These are phyloP conservation scores for Lateolabrax maculatus DNA, from an alignment of 2,797 vertebrate species.

Conservation along the genomic window DNA sequence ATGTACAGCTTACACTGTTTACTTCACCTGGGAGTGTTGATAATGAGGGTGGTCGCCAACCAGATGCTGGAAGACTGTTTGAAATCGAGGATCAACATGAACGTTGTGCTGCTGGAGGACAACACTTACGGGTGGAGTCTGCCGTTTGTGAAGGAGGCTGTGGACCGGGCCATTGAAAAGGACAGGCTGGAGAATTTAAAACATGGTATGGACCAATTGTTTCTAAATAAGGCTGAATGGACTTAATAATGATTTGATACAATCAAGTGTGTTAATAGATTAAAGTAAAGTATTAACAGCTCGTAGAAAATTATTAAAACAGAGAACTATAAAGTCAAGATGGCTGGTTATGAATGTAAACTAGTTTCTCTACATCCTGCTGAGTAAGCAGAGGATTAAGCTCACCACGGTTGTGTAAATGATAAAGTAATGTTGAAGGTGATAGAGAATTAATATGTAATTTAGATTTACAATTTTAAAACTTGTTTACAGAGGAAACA, in stretches of 20 bases:
- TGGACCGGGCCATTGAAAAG: constrained; percentile 80
- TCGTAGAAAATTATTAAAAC: not conserved
- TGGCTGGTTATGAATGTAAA: constrained; percentile 1
- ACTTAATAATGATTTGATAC: not conserved
- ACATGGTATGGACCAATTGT: constrained; percentile 72
- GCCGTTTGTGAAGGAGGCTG: constrained; percentile 75
- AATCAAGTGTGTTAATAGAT: too few relatives aligned
- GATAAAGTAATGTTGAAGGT: not conserved
- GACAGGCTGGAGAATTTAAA: constrained; percentile 79
- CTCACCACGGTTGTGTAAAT: not conserved
- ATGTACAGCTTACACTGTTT: constrained; percentile 58
- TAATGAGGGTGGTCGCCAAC: constrained; percentile 38
- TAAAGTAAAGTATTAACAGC: not conserved
- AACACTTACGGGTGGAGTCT: constrained; percentile 81
- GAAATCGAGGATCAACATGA: constrained; percentile 75
- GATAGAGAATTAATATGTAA: not conserved
- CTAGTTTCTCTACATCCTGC: not conserved
- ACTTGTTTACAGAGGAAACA: not conserved
- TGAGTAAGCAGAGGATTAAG: not conserved
- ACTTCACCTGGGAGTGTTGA: constrained; percentile 60
- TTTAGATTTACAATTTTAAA: not conserved
- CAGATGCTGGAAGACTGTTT: constrained; percentile 72
- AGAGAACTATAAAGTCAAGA: constrained; percentile 7
- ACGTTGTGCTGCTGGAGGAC: constrained; percentile 92
- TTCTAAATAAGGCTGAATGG: not conserved